Evolutionary conservation across 2,113 vertebrate genomes (phyloP).

Genomic region (Numida meleagris): DNA sequence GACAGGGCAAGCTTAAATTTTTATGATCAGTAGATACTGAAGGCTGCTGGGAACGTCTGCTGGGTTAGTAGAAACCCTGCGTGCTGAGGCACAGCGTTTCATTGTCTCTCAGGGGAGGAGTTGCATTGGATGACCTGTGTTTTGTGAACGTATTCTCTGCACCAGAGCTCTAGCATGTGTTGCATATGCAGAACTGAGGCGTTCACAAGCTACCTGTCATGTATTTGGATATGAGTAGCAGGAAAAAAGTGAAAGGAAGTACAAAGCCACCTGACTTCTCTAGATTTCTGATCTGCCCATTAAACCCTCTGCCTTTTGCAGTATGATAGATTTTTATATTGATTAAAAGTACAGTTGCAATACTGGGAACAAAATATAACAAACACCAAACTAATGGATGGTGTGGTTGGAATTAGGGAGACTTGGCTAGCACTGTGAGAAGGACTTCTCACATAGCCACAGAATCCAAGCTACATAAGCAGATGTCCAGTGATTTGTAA

Average conservation of each 20-base stretch:
- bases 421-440: not conserved
- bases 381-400: not conserved
- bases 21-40: not conserved
- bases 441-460: not conserved
- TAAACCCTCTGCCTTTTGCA: not conserved
- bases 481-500: not conserved
- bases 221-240: not conserved
- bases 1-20: constrained; percentile 24
- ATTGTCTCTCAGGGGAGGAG: not conserved
- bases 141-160: not conserved
- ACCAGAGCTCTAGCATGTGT: not conserved
- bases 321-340: not conserved
- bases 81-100: not conserved
- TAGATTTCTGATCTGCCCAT: not conserved
- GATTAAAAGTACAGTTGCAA: not conserved
- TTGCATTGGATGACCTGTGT: not conserved
- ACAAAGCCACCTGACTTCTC: not conserved
- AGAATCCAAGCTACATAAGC: not conserved
- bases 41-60: not conserved
- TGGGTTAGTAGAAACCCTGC: not conserved
- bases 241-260: not conserved
- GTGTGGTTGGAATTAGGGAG: not conserved
- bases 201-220: not conserved
- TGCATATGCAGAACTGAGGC: not conserved
- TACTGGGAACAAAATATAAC: not conserved